Conservation (phyloP, 1,140 invertebrate genomes). For the Telenomus remus region DNA sequence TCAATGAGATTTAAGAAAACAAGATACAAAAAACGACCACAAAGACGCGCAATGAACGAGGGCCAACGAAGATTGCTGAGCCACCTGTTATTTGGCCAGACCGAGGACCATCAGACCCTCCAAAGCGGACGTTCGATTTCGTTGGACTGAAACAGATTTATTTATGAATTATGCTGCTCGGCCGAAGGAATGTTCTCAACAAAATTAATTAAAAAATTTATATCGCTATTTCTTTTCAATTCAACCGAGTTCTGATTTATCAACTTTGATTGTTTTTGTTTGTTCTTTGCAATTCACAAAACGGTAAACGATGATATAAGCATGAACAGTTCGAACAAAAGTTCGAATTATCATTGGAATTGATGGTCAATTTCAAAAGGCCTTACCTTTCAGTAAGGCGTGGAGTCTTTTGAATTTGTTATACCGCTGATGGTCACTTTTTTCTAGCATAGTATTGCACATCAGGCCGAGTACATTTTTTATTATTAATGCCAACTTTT, state of each 20-base stretch:
- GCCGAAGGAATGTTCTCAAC: constrained; percentile 15
- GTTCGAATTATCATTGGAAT: constrained; percentile 41
- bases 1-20: constrained; percentile 49
- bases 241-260: constrained; percentile 7
- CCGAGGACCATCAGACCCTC: background rate
- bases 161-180: constrained; percentile 10
- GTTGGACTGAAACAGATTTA: background rate
- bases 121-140: background rate
- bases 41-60: constrained; percentile 13
- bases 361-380: constrained; percentile 5
- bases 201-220: constrained; percentile 43
- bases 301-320: constrained; percentile 33
- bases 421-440: background rate
- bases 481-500: too few relatives aligned
- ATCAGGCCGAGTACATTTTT: too few relatives aligned
- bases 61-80: constrained; percentile 28
- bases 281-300: constrained; percentile 8
- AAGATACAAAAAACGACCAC: constrained; percentile 1
- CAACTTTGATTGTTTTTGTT: background rate
- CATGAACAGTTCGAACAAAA: constrained; percentile 18
- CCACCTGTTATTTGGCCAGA: constrained; percentile 39
- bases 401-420: constrained; percentile 7
- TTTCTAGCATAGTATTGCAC: background rate
- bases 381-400: constrained; percentile 2
- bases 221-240: background rate